Base-by-base conservation (phyloP, 2,797 vertebrate species). In the Cheirogaleus major region DNA sequence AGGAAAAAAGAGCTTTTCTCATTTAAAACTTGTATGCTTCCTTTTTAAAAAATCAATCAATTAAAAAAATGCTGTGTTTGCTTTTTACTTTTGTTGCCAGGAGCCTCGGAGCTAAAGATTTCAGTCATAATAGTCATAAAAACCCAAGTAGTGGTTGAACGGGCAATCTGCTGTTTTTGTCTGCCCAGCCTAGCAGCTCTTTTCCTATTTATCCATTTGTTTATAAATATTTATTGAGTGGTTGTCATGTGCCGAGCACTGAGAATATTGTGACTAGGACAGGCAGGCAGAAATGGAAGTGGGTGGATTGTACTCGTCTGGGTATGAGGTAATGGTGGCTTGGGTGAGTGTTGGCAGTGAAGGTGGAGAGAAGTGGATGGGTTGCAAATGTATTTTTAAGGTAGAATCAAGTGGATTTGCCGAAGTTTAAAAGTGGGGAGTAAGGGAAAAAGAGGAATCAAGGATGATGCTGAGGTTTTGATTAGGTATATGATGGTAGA, bases 401-500 rank as follows among this genome's bases (percentile, higher is more conserved):
- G 48, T 18, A 23, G 43, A 30, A 20, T n/a, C 35, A 18, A 15
- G 22, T 27, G 35, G 52, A 12, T 14, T 70, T 70, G n/a, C 43
- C 55, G 55, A 41, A 15, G 30, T 35, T 43, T 12, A 6, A 25
- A n/a, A 55, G 61, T 70, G 30, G 25, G 4, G n/a, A 78, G 48
- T 20, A 17, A 76, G 41, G 59, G 65, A 30, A 25, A 57, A 59
- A 70, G 30, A 52, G 32, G 67, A 91, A 27, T 70, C 10, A 6
- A n/a, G 38, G 35, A 17, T 11, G 38, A 14, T 6, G 13, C 20
- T 23, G n/a, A 25, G 30, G 12, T 23, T 75, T 70, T 52, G 5
- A 30, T 57, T 22, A 1, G 1, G 10, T 32, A 4, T 10, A 0
- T 20, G 43, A 17, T 4, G 14, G 2, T 45, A 38, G 38, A 38